A percentile compares a stretch with the other conserved stretches of the same genome.
phyloP scores from a whole-genome alignment of 1,140 invertebrate species.

The Drosophila willistoni region DNA sequence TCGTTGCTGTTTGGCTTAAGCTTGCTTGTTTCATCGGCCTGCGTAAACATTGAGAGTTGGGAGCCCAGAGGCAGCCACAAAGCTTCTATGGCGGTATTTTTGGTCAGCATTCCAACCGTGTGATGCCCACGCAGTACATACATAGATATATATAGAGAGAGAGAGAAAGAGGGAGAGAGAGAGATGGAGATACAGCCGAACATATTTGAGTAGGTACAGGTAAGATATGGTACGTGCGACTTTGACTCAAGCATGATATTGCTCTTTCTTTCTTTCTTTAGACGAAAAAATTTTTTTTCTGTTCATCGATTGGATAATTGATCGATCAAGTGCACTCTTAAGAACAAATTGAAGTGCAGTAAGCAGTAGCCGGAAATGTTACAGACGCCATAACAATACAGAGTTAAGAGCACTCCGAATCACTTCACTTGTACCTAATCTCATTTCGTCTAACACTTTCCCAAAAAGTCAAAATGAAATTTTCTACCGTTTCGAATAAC shows the following conservation, averaged over 20 bases:
- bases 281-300: not conserved
- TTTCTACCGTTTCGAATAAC: not conserved
- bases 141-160: not conserved
- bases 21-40: constrained; percentile 29
- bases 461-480: not conserved
- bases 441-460: constrained; percentile 5
- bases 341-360: constrained; percentile 12
- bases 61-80: not conserved
- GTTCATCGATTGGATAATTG: constrained; percentile 3
- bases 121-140: constrained; percentile 25
- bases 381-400: constrained; percentile 2
- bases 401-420: not conserved
- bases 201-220: constrained; percentile 1
- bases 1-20: constrained; percentile 2
- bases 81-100: constrained; percentile 24
- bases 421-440: constrained; percentile 8
- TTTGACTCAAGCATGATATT: not conserved
- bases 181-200: not conserved
- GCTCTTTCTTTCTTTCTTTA: not conserved
- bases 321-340: constrained; percentile 4
- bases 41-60: constrained; percentile 11
- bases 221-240: not conserved
- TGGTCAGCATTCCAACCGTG: constrained; percentile 25
- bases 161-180: no score
- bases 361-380: constrained; percentile 13